Evolutionary conservation across 2,888 invertebrate species (phyloP), one percentile per base, ranked within the genome.

Genomic region (Elegia similella): DNA sequence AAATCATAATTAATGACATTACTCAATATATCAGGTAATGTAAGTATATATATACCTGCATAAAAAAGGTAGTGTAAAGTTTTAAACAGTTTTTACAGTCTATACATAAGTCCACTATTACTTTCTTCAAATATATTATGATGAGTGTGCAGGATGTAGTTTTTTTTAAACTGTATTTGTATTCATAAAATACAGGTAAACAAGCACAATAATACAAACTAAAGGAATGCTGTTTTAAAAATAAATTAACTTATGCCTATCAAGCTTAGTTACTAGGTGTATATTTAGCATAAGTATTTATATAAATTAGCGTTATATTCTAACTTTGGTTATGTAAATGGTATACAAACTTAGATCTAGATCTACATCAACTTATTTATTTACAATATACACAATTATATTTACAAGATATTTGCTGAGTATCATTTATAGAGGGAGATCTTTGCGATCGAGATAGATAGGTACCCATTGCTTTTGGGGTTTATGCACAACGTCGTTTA

Each of bases 241-340:
- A 54, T 42, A 54, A 52, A 52, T 30, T 52, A 55, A 2, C 5
- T 52, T 6, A 34, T 52, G n/a, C 2, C 0, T 34, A 34, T 7
- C 8, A 43, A 43, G n/a, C 13, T 43, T 5, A 23, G 5, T 23
- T 23, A 23, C 23, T 23, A 3, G 5, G 2, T 23, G 8, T 43
- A 43, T 13, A n/a, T 15, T 2, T 5, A 8, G 15, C 6, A 16
- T 34, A 50, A 29, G 13, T 50, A 32, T 8, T 16, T 16, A 15
- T 17, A 50, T 50, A 38, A 34, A 50, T 50, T 17, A 38, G 8
- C 1, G 1, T 38, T 38, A 42, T 52, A 42, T 29, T 47, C 32
- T 55, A 55, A 47, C 56, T 58, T 58, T 58, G 58, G 55, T 61
- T 58, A 58, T 12, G 54, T 44, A 34, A 16, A 13, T 30, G 55